Evolutionary conservation across 2,113 vertebrate species (phyloP).

Genomic region (Paraplagusia blochii): DNA sequence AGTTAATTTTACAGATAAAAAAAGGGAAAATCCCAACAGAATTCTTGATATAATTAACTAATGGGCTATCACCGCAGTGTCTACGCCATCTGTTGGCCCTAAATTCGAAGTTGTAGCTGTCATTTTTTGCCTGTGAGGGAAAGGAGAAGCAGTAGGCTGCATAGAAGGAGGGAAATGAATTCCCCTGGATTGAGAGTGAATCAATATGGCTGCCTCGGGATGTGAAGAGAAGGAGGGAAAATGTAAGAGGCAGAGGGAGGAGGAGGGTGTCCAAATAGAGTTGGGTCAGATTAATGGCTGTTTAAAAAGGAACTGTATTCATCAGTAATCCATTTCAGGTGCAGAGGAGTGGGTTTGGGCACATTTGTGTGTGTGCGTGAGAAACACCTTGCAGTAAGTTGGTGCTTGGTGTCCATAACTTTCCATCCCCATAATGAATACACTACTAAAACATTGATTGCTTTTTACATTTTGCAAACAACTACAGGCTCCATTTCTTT

Average conservation of each 20-base stretch:
- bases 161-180: conserved; percentile 48
- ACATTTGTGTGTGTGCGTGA: conserved; percentile 14
- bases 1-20: not conserved
- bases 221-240: conserved; percentile 46
- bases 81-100: not conserved
- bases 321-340: conserved; percentile 48
- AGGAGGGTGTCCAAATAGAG: conserved; percentile 30
- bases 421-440: conserved; percentile 13
- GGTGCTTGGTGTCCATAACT: conserved; percentile 7
- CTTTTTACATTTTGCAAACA: conserved; percentile 22
- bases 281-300: conserved; percentile 48
- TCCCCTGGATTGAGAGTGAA: conserved; percentile 48
- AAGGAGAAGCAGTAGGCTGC: conserved; percentile 29
- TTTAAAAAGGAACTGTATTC: conserved; percentile 55
- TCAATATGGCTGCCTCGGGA: conserved; percentile 58
- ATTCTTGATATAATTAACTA: not conserved
- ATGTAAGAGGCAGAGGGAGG: conserved; percentile 3
- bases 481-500: conserved; percentile 3
- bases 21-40: not conserved
- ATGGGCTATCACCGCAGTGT: no score
- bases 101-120: conserved; percentile 8
- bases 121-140: conserved; percentile 15
- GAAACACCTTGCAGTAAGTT: conserved; percentile 10
- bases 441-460: conserved; percentile 19
- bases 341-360: not conserved